Evolutionary conservation across 2,113 vertebrate genomes (phyloP), one percentile per base, ranked within the genome.

Genomic region (Neopipo cinnamomea): DNA sequence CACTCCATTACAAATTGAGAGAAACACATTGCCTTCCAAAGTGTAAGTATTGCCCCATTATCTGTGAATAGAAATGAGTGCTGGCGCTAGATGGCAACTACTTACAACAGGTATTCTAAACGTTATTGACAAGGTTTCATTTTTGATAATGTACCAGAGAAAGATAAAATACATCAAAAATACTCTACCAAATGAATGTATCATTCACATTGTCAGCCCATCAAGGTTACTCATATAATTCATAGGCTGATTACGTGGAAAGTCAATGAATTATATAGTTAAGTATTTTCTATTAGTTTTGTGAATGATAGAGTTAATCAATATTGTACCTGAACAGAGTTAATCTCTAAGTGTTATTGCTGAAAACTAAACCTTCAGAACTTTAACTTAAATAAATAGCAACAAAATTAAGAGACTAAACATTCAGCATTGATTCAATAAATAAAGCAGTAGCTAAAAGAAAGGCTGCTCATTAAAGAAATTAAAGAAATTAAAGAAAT

Each of bases 151-250:
- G 70, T 91, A 93, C 42, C 94, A 82, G 21, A 73, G 91, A 95
- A 96, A 96, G 96, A 97, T 89, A 97, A 98, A 97, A 96, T 96
- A 53, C 19, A 92, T 95, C 72, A 97, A 83, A 97, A 97, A 97
- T 95, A 73, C 50, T 93, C 88, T 85, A 49, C 65, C 8, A 23
- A 95, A 89, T 94, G 61, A 95, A 97, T 97, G 95, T 97, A 94
- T 98, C 95, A 95, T 96, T 97, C 79, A 75, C 21, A 85, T 53
- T 24, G 58, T 96, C 95, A 95, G 68, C 33, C 56, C 73, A 96
- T 93, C 95, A 96, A 83, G 55, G 91, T 97, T 94, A 96, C 81
- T 92, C 85, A 47, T 75, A 97, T 95, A 97, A 97, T 94, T 98
- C 96, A 97, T 46, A 89, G 66, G 59, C 68, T 97, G 88, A 96